Evolutionary conservation across 2,113 vertebrate species (phyloP).

Genomic region (Felis catus): F.catus_Fca126_mat1.0 CM031424.1:55229001-55229500

Average conservation of each 20-base stretch:
- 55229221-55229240: slow-evolving; percentile 14
- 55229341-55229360: background rate
- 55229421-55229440: background rate
- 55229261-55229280: background rate
- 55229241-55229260: background rate
- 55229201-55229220: background rate
- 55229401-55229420: background rate
- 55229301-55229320: background rate
- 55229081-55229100: background rate
- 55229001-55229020: background rate
- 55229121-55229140: slow-evolving; percentile 9
- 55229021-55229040: background rate
- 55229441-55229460: slow-evolving; percentile 4
- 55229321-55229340: background rate
- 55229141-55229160: slow-evolving; percentile 19
- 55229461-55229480: background rate
- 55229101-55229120: background rate
- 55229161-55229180: background rate
- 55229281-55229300: background rate
- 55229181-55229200: slow-evolving; percentile 8
- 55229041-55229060: background rate
- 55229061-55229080: background rate
- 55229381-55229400: background rate
- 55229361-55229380: background rate
- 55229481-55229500: background rate